Conservation (phyloP, 1,140 invertebrate genomes). For the Tachypleus tridentatus region DNA sequence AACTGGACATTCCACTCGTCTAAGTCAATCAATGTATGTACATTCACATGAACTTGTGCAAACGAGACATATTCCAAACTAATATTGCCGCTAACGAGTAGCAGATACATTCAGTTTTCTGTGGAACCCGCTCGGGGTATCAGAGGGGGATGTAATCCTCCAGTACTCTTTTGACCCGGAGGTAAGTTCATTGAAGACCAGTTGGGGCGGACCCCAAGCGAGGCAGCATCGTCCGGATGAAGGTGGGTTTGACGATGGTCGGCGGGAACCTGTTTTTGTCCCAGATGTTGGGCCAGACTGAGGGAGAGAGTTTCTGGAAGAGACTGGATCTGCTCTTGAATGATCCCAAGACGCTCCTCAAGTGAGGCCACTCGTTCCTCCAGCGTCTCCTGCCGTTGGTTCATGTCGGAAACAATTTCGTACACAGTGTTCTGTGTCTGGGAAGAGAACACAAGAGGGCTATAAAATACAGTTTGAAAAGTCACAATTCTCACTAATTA, state of each 20-base stretch:
- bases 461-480: neutral
- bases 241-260: conserved; percentile 22
- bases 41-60: too few species aligned
- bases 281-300: conserved; percentile 11
- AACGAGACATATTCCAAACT: too few species aligned
- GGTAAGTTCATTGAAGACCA: conserved; percentile 21
- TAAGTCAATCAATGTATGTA: too few species aligned
- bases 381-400: conserved; percentile 71
- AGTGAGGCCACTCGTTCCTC: conserved; percentile 73
- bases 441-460: conserved; percentile 25
- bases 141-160: conserved; percentile 11
- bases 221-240: conserved; percentile 27
- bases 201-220: conserved; percentile 14
- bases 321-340: conserved; percentile 25
- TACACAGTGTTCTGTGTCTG: conserved; percentile 96
- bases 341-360: conserved; percentile 47
- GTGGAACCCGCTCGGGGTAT: conserved; percentile 17
- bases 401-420: conserved; percentile 93
- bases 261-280: conserved; percentile 2
- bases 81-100: too few species aligned
- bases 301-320: conserved; percentile 20
- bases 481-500: neutral
- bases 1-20: too few species aligned
- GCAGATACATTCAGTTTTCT: conserved; percentile 13
- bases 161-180: conserved; percentile 9